Evolutionary conservation across 1,140 invertebrate genomes (phyloP), one percentile per base, ranked within the genome.

Genomic region (Drosophila sucinea): DNA sequence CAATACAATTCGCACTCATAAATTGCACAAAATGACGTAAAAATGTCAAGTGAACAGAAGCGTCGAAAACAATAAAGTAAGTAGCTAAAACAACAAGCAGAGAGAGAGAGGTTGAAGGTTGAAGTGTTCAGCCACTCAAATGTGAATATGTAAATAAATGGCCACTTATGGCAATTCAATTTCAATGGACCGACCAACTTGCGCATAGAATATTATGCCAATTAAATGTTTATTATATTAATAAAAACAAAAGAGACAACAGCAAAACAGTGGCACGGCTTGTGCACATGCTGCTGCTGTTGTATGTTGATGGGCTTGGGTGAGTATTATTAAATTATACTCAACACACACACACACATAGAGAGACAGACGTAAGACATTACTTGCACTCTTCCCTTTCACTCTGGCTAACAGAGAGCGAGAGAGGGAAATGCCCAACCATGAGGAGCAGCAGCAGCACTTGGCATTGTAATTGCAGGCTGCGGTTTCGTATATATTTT

Each of bases 71-170:
- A 76, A 76, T 60, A 60, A 23, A 60, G 35, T 38, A 60, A 76
- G 32, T 33, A 58, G 11, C 66, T 69, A 82, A 63, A 82, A 79
- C 67, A 82, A 87, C 79, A 86, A 75, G 79, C 82, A 86, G 83
- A 86, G 70, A 54, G 66, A 54, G 54, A 6, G 44, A 47, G 23
- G 6, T 25, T 25, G 44, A 47, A 74, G 47, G 67, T 78, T 87
- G 77, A 75, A 83, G 80, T 78, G 75, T 75, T 51, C 44, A 51
- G 84, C 78, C 77, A 80, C 78, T 85, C 81, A 70, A 72, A 63
- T 51, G 77, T 63, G 80, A 87, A 87, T 89, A 84, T 89, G 84
- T 61, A 90, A 89, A 89, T 89, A 89, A 89, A 89, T 84, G 77
- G 84, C 77, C 84, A 89, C 85, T 89, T 90, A 76, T 61, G 80